Conservation (phyloP, 2,797 vertebrate species). For the Potorous gilbertii region DNA sequence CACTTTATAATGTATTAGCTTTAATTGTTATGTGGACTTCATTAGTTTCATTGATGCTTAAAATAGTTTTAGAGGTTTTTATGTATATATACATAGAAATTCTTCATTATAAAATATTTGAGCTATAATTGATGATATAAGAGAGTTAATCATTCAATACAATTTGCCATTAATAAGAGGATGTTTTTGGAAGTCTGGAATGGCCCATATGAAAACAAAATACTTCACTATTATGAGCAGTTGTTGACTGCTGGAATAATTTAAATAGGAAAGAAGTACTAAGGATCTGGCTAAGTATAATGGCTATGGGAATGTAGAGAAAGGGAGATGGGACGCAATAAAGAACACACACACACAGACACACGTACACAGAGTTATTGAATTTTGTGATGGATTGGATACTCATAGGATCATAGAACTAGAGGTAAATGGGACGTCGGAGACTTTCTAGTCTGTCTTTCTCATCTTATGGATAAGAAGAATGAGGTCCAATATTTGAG, state of each 20-base stretch:
- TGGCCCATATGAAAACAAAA: not conserved
- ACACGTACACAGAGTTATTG: not conserved
- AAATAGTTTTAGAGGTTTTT: constrained; percentile 49
- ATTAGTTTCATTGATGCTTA: constrained; percentile 32
- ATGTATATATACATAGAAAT: not conserved
- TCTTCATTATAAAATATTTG: constrained; percentile 20
- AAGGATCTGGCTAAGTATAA: not conserved
- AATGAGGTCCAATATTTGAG: not conserved
- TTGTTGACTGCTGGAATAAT: not conserved
- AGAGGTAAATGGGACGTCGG: not conserved
- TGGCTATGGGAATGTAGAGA: not conserved
- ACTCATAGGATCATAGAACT: not conserved
- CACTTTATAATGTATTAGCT: not conserved
- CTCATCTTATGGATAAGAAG: not conserved
- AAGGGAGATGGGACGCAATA: not conserved
- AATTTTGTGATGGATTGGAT: not conserved
- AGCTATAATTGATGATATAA: not conserved
- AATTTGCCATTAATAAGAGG: not conserved
- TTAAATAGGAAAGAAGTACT: not conserved
- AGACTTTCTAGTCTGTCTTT: not conserved
- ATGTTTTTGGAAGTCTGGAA: not conserved
- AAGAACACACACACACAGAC: not conserved
- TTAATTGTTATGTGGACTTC: constrained; percentile 48
- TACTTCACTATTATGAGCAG: not conserved
- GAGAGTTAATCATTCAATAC: not conserved